Percentiles rank a stretch among this genome's conserved stretches.
Evolutionary conservation across 2,797 vertebrate genomes (phyloP).

Genomic region (Helostoma temminkii): DNA sequence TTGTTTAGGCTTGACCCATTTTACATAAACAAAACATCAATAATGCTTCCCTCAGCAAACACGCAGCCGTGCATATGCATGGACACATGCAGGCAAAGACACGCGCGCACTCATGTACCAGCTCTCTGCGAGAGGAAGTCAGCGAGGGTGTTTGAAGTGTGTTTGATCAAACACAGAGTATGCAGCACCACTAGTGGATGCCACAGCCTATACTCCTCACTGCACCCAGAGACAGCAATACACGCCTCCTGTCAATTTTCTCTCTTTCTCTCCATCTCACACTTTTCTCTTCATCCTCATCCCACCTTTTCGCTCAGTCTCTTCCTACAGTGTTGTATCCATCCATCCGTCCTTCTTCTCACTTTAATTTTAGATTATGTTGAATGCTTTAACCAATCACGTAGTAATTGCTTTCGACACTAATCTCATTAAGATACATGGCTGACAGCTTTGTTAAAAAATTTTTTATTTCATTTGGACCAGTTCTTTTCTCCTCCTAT

Average conservation of each 20-base stretch:
- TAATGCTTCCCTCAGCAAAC: constrained; percentile 72
- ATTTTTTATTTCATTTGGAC: constrained; percentile 37
- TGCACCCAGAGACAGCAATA: constrained; percentile 64
- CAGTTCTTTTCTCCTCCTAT: constrained; percentile 30
- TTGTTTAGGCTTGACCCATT: constrained; percentile 74
- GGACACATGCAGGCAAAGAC: background rate
- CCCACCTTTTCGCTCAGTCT: background rate
- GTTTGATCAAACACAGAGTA: constrained; percentile 82
- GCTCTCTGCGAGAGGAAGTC: constrained; percentile 66
- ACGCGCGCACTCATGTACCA: constrained; percentile 28
- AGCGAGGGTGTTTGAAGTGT: constrained; percentile 81
- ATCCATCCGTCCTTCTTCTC: background rate
- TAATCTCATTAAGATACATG: constrained; percentile 59
- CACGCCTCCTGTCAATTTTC: constrained; percentile 70
- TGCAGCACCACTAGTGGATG: constrained; percentile 76
- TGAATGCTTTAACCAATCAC: constrained; percentile 40
- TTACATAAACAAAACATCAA: constrained; percentile 73
- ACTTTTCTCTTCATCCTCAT: constrained; percentile 37
- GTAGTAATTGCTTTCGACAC: constrained; percentile 51
- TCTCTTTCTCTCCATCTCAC: constrained; percentile 40
- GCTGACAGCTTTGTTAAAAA: constrained; percentile 31
- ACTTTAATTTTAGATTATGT: constrained; percentile 3
- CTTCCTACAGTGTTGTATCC: constrained; percentile 3
- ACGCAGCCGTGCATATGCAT: background rate
- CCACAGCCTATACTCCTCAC: constrained; percentile 74